Base-by-base conservation (phyloP, 2,888 invertebrate species). In the Drosophila silvestris region DNA sequence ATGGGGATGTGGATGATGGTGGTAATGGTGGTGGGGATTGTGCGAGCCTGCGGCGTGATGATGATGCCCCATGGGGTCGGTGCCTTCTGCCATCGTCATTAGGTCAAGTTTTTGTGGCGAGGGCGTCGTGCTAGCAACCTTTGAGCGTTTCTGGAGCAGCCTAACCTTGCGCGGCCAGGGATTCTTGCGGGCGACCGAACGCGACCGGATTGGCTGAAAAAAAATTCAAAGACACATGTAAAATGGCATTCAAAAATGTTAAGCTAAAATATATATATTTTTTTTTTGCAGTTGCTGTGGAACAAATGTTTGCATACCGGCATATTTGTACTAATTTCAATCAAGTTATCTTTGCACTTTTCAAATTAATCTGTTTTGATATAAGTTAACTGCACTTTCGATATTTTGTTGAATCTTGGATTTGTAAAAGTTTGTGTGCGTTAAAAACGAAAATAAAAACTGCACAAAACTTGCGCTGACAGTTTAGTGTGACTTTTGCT, bases 1-100 rank as follows among this genome's bases (percentile, higher is more conserved):
- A 44, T 89, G 91, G 58, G 83, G 76, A 50, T 91, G 88, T 35
- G 89, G 83, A 26, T 91, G 92, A 12, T 81, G 91, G 44, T 92
- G 91, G 41, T 91, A 91, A 50, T 92, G 89, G 54, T 92, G 92
- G 70, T 92, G 92, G 71, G 91, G 90, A 78, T 92, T 92, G 84
- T 93, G 93, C 81, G 92, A 87, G 82, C 91, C 89, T 83, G 92
- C 89, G 88, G 88, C 90, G 79, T 83, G 82, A 74, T 85, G 91
- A 83, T 93, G 93, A 91, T 94, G 94, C 94, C 94, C 94, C 94
- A 94, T 95, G 94, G 94, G 95, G 94, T 94, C 94, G 93, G 94
- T 94, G 93, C 95, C 95, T 94, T 95, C 95, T 94, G 96, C 96
- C 96, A 96, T 96, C 94, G 96, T 96, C 96, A 96, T 96, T 94